Percentiles rank a stretch among this genome's conserved stretches.
Conservation (phyloP, 2,888 invertebrate species). For the Ellobium chinense region DNA sequence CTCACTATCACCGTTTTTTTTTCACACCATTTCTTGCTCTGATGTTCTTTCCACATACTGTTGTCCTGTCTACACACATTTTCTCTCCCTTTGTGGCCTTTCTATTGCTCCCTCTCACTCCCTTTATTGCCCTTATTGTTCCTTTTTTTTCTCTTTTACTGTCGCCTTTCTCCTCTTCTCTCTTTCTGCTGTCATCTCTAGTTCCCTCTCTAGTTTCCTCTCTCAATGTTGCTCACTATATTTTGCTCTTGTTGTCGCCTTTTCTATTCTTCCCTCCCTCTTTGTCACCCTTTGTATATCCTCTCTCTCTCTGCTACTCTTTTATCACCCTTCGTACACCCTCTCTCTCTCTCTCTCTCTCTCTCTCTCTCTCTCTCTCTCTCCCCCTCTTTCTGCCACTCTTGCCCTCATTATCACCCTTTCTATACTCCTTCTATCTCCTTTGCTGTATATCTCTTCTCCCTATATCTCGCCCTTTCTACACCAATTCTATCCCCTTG, state of each 20-base stretch:
- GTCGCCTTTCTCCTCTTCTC: too few relatives aligned
- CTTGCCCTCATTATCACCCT: neutral
- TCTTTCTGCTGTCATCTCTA: neutral
- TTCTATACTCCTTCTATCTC: too few relatives aligned
- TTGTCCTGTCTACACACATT: neutral
- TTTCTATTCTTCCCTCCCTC: constrained; percentile 5
- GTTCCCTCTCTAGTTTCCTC: neutral
- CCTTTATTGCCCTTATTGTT: neutral
- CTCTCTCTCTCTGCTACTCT: neutral
- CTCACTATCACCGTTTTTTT: neutral
- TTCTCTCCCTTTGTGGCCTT: neutral
- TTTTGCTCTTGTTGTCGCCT: neutral
- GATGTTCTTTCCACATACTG: neutral
- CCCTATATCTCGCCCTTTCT: too few relatives aligned
- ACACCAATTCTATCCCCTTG: too few relatives aligned
- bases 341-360: neutral
- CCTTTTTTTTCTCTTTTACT: too few relatives aligned
- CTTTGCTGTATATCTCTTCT: too few relatives aligned
- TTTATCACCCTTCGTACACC: neutral
- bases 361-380: neutral
- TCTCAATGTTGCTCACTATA: neutral
- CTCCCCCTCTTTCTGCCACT: neutral
- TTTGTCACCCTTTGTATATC: neutral
- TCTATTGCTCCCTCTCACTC: neutral
- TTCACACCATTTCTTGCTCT: neutral